A percentile compares a stretch with the other conserved stretches of the same genome.
These are phyloP conservation scores for Bucorvus abyssinicus DNA, from an alignment of 2,797 vertebrate genomes.

Conservation along the genomic window DNA sequence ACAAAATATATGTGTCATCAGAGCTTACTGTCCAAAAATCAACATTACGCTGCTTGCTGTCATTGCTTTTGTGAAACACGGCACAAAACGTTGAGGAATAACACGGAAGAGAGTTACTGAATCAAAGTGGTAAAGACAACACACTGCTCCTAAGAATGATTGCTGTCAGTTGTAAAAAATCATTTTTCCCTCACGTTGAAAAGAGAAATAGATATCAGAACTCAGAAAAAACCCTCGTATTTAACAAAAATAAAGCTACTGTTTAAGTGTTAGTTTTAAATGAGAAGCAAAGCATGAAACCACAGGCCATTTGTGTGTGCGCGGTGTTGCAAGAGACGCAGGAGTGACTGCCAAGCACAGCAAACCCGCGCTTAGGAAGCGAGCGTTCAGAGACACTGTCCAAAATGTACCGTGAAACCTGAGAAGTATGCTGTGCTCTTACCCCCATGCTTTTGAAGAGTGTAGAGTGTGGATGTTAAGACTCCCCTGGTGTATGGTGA, in stretches of 20 bases:
- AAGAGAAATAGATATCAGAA: conserved; percentile 8
- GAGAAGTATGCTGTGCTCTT: not conserved
- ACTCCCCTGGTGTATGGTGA: not conserved
- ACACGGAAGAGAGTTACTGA: not conserved
- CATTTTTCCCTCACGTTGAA: not conserved
- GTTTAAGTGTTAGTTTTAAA: conserved; percentile 58
- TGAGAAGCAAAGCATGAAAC: conserved; percentile 57
- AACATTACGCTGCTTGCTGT: not conserved
- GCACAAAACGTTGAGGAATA: not conserved
- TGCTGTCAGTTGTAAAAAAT: not conserved
- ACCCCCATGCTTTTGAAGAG: not conserved
- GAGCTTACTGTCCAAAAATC: not conserved
- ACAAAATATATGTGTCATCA: not conserved
- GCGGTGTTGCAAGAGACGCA: conserved; percentile 40
- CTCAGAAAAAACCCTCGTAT: not conserved
- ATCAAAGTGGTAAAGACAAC: not conserved
- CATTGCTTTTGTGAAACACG: not conserved
- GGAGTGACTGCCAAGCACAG: conserved; percentile 43
- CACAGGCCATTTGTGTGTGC: conserved; percentile 25
- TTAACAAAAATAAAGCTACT: conserved; percentile 60
- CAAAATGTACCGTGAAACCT: not conserved
- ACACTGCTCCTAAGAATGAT: not conserved
- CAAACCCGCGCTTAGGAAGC: not conserved
- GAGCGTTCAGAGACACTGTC: not conserved
- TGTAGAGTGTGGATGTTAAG: not conserved